A percentile compares a stretch with the other conserved stretches of the same genome.
These are phyloP conservation scores for Cercocebus atys DNA, from an alignment of 2,113 vertebrate genomes.

Conservation along the genomic window DNA sequence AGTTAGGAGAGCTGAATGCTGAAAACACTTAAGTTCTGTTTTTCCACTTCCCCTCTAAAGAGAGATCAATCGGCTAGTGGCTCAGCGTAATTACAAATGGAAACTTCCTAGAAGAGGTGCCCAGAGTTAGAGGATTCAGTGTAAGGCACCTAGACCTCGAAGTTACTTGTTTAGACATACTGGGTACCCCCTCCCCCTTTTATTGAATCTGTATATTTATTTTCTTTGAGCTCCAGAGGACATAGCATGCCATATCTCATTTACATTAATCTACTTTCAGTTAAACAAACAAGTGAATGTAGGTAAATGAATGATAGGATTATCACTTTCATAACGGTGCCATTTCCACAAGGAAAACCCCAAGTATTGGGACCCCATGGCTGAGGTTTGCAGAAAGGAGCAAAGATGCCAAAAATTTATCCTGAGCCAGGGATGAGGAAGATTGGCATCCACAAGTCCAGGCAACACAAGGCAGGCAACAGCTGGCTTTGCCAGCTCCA, in stretches of 20 bases:
- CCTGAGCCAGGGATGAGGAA: conserved; percentile 43
- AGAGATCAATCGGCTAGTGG: conserved; percentile 63
- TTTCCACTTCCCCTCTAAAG: conserved; percentile 56
- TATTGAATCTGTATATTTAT: neutral
- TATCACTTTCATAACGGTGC: neutral
- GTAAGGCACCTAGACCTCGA: conserved; percentile 4
- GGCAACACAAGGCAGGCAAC: conserved; percentile 66
- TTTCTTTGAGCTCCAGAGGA: conserved; percentile 55
- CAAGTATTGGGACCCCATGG: neutral
- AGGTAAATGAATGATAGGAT: conserved; percentile 18
- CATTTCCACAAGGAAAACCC: conserved; percentile 28
- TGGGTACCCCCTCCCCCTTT: neutral
- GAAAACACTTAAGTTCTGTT: conserved; percentile 74
- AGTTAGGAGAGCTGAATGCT: conserved; percentile 55
- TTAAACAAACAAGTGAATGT: conserved; percentile 10
- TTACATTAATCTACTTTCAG: conserved; percentile 29
- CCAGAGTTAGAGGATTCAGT: neutral
- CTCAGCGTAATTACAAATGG: conserved; percentile 67
- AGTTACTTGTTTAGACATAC: neutral
- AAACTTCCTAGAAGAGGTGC: conserved; percentile 21
- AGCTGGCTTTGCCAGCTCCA: conserved; percentile 74
- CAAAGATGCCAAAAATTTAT: conserved; percentile 64
- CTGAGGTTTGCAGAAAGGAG: conserved; percentile 47
- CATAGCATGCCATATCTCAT: neutral
- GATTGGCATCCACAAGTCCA: conserved; percentile 66